Evolutionary conservation across 2,888 invertebrate species (phyloP), one percentile per base, ranked within the genome.

Genomic region (Aleiodes testaceus): DNA sequence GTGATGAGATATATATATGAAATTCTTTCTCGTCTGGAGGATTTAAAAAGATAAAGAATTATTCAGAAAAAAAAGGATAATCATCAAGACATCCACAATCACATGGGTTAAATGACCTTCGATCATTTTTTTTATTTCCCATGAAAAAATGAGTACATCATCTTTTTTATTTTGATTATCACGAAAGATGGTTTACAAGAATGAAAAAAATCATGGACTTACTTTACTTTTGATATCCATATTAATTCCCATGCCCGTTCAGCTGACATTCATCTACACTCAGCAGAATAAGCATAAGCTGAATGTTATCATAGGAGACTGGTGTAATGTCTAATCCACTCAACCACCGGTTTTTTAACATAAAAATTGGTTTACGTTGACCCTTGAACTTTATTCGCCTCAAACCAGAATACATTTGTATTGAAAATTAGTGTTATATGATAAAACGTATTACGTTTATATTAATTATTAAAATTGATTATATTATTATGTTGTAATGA

Each of bases 181-280:
- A n/a, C 22, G 6, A 7, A 18, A 12, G 42, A 12, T 61, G 18
- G 11, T 4, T 26, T n/a, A 14, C 1, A 3, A 63, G 22, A 44
- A 12, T 44, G 11, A 18, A 20, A 7, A 5, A 9, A 26, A 52
- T 16, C 14, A 12, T 45, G 22, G 55, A 75, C 81, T 16, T 77
- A 79, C 81, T 82, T 81, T 79, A 75, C 79, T 80, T 75, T 73
- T 77, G 70, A 78, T 72, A 74, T 80, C 82, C 82, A 82, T 82
- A 77, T 76, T 79, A 78, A 79, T 75, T 75, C 80, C 78, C 79
- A 77, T 76, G 70, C 74, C 75, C 66, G 75, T 70, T 78, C 70
- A 75, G 77, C 79, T 80, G 79, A 81, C 81, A 82, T 82, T 81
- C 82, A 82, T 81, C 78, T 78, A 72, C 68, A 75, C 77, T 78